Base-by-base conservation (phyloP, 2,113 vertebrate genomes). In the Ia io region DNA sequence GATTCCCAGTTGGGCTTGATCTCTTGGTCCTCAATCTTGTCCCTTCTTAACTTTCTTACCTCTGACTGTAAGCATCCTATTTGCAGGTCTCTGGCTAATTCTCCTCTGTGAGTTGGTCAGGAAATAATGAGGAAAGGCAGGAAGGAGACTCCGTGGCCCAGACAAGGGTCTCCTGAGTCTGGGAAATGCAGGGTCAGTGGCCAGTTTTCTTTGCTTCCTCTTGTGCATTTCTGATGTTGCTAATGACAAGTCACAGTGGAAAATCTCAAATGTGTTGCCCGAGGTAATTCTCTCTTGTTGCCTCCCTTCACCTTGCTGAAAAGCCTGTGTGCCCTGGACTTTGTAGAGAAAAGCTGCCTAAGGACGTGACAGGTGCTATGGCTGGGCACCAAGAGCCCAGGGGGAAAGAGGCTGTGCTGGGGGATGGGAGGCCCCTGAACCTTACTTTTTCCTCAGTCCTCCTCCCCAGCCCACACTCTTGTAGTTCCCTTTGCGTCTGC, bases 91-190 rank as follows among this genome's bases (percentile, higher is more conserved):
- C 85, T 37, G 35, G 42, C 9, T 18, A 0, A 37, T 49, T 56
- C 40, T 49, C 67, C 44, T 88, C 53, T 10, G 22, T 25, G 49
- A 71, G 44, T 5, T 91, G 93, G 53, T 91, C 61, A 86, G 87
- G 23, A 96, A 90, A 86, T 59, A 88, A 51, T 30, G 76, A 93
- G 14, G 73, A 82, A 86, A 88, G 40, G 8, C 61, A 83, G 37
- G n/a, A 40, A 65, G 56, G 49, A 67, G 51, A 28, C 37, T 42
- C 69, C 5, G 3, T 9, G 18, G 32, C 2, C n/a, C 2, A 20
- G 79, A 23, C n/a, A 4, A 32, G 23, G 59, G 51, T 90, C 32
- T 79, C 5, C 56, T 20, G 37, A 82, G 30, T 28, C 44, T 44
- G 12, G 59, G 85, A 44, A 61, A 47, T 3, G 49, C 28, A 3